Evolutionary conservation across 2,888 invertebrate species (phyloP).

Genomic region (Watsonalla cultraria): DNA sequence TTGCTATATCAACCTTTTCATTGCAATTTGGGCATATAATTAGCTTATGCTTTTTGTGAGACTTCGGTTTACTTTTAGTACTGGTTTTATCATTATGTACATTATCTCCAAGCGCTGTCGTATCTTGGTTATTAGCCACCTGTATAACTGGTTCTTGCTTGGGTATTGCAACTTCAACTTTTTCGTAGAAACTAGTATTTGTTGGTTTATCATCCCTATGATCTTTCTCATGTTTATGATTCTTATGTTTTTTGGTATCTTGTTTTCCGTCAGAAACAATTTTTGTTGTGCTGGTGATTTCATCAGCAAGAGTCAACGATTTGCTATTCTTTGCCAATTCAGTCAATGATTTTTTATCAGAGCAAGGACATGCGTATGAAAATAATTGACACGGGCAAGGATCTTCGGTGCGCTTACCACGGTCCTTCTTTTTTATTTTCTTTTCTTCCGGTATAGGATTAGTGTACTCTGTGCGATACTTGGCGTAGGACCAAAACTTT

Average conservation of each 20-base stretch:
- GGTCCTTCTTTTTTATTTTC: conserved; percentile 42
- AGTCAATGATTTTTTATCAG: conserved; percentile 39
- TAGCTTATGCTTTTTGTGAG: conserved; percentile 33
- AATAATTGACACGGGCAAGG: conserved; percentile 64
- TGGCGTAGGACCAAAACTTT: conserved; percentile 56
- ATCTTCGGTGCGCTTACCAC: conserved; percentile 40
- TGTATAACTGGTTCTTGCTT: conserved; percentile 18
- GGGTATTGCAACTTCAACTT: conserved; percentile 19
- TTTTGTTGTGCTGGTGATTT: conserved; percentile 38
- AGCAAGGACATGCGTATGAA: conserved; percentile 58
- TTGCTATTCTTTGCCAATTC: conserved; percentile 38
- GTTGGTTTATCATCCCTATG: conserved; percentile 37
- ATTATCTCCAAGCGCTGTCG: conserved; percentile 13
- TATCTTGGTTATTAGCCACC: conserved; percentile 15
- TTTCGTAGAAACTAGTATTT: conserved; percentile 27
- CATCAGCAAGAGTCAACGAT: conserved; percentile 29
- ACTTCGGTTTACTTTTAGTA: conserved; percentile 21
- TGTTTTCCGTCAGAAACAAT: conserved; percentile 17
- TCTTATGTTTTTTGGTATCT: conserved; percentile 17
- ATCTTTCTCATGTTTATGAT: conserved; percentile 17
- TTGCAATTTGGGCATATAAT: conserved; percentile 59
- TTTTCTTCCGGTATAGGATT: conserved; percentile 44
- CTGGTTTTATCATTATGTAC: conserved; percentile 13
- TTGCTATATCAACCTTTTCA: conserved; percentile 47
- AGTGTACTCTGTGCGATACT: conserved; percentile 50